A percentile compares a stretch with the other conserved stretches of the same genome.
These are phyloP conservation scores for Platerodrilus igneus DNA, from an alignment of 2,888 invertebrate genomes.

Conservation along the genomic window DNA sequence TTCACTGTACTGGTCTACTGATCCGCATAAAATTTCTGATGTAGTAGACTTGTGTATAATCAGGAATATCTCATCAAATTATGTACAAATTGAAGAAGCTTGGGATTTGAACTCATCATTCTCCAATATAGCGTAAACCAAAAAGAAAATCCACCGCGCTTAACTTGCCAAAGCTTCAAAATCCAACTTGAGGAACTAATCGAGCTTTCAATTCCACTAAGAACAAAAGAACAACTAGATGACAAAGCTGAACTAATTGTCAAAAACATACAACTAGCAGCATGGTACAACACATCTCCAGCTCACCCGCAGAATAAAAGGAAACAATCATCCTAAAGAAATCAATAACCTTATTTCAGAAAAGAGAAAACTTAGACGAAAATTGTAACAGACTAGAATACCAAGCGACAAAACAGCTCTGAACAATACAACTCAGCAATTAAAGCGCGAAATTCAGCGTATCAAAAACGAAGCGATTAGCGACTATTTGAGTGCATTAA, in stretches of 20 bases:
- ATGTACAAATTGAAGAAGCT: no score
- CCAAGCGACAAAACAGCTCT: constrained; percentile 7
- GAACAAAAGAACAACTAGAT: constrained; percentile 6
- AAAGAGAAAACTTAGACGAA: constrained; percentile 7
- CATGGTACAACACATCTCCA: constrained; percentile 8
- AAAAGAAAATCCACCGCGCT: neutral
- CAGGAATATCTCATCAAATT: no score
- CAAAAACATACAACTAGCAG: constrained; percentile 10
- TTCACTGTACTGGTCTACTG: no score
- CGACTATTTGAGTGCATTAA: constrained; percentile 8
- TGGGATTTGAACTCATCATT: no score
- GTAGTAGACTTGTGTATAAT: no score
- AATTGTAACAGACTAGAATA: constrained; percentile 7
- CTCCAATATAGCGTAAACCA: no score
- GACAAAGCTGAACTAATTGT: constrained; percentile 6
- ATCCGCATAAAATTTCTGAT: no score
- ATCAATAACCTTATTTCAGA: constrained; percentile 4
- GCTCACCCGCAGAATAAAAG: constrained; percentile 1
- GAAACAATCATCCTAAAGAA: constrained; percentile 5
- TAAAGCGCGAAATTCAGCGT: constrained; percentile 6
- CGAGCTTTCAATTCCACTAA: constrained; percentile 6
- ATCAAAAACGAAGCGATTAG: constrained; percentile 9
- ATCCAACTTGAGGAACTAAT: constrained; percentile 6
- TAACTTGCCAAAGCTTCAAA: constrained; percentile 12
- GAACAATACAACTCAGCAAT: constrained; percentile 8